These are phyloP conservation scores for Oryctes rhinoceros DNA, from an alignment of 1,140 invertebrate genomes.

Conservation along the genomic window DNA sequence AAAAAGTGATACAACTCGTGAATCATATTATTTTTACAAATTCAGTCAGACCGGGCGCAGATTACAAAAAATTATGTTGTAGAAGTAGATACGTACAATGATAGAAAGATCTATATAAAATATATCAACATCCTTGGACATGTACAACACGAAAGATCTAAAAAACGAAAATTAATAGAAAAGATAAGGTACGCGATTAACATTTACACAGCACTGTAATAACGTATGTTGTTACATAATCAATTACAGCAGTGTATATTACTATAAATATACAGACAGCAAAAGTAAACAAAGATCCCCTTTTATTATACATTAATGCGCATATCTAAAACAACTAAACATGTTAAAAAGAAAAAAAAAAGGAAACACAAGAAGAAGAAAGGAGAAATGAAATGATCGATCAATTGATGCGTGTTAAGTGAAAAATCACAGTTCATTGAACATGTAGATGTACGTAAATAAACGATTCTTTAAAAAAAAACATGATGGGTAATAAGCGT, in stretches of 20 bases:
- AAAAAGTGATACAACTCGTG: background rate
- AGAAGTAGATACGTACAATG: background rate
- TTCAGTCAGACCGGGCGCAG: background rate
- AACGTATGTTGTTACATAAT: no score
- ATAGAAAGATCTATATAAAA: constrained; percentile 20
- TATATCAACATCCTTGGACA: constrained; percentile 7
- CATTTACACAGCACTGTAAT: no score
- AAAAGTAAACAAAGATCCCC: no score
- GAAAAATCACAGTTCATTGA: constrained; percentile 9
- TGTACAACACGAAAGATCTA: background rate
- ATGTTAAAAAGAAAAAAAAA: background rate
- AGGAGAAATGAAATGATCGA: background rate
- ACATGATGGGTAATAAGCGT: background rate
- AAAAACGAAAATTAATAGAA: background rate
- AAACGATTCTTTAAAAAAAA: background rate
- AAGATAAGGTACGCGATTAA: background rate
- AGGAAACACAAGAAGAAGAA: background rate
- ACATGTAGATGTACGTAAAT: background rate
- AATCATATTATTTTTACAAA: background rate
- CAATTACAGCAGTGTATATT: no score
- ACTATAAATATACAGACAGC: no score
- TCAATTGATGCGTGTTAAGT: background rate
- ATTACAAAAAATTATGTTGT: no score
- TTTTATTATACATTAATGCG: background rate
- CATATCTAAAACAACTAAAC: background rate